Evolutionary conservation across 2,797 vertebrate species (phyloP).

Genomic region (Phalanger gymnotis): DNA sequence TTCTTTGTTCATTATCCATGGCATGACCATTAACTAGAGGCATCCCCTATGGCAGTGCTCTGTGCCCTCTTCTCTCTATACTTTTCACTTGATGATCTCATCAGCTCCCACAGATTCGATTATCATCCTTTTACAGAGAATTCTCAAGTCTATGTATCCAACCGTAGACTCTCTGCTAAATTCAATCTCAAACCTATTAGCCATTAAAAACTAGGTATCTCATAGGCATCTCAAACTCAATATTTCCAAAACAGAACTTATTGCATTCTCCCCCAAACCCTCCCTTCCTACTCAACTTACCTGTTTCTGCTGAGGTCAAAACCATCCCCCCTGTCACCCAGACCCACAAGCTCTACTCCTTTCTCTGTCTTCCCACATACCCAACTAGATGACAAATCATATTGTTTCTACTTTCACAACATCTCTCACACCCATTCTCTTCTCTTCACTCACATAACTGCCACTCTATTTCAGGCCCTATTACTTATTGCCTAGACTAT

Average conservation of each 20-base stretch:
- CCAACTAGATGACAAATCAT: background rate
- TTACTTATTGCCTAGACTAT: background rate
- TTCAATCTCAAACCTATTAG: background rate
- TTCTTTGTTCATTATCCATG: background rate
- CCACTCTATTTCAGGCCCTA: background rate
- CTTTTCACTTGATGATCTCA: background rate
- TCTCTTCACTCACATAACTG: background rate
- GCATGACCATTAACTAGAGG: background rate
- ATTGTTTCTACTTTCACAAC: background rate
- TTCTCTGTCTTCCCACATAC: background rate
- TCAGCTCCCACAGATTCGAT: background rate
- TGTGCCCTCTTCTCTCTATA: background rate
- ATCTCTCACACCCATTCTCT: background rate
- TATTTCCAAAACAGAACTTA: background rate
- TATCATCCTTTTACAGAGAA: background rate
- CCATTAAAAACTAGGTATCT: background rate
- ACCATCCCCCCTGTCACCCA: background rate
- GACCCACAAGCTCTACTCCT: background rate
- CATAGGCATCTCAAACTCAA: background rate
- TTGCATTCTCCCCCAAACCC: background rate
- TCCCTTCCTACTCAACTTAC: background rate
- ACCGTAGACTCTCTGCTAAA: background rate
- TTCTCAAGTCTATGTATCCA: background rate
- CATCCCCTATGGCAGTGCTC: background rate
- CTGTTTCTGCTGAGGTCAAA: background rate